Base-by-base conservation (phyloP, 1,140 invertebrate species). In the Branchinecta lynchi region DNA sequence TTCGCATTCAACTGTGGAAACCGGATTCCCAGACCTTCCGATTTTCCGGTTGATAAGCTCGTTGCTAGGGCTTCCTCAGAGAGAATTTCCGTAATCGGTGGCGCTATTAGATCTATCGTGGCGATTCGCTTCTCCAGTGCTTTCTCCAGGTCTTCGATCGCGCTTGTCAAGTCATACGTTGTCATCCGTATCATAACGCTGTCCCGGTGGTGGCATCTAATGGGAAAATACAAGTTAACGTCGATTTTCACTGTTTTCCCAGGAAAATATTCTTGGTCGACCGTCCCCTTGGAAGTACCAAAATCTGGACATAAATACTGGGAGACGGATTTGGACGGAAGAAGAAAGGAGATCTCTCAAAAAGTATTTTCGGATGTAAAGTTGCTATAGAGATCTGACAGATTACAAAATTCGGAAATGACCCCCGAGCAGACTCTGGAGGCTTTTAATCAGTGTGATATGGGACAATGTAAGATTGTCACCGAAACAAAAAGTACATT, bases 121-220 rank as follows among this genome's bases (percentile, higher is more conserved):
- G 51, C 51, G 51, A 60, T 60, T 60, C 51, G 51, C 51, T 60
- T 60, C 51, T 60, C 51, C 51, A 60, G 17, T 20, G 51, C 12
- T 60, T 60, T 60, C 17, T 60, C 51, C 51, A 20, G 17, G 51
- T 60, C 51, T 60, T 60, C 17, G 17, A 60, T 20, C 6, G 51
- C 51, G 17, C 51, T 60, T 20, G 12, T 12, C 12, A 60, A 20
- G 17, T 60, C 51, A 60, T 60, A 60, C 12, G 51, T 60, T 1
- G 51, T 60, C 51, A 60, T 60, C 51, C 51, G 12, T 12, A 60
- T 20, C 32, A 32, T 32, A 60, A 60, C 51, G 17, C 51, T 60
- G 17, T 60, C 51, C 12, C 51, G 51, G 17, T 60, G 51, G 17
- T 60, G 51, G 17, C 51, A 60, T 20, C 51, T 60, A 5, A 5